Conservation (phyloP, 64 coral and sea anemone genomes). For the Platygyra sinensis region DNA sequence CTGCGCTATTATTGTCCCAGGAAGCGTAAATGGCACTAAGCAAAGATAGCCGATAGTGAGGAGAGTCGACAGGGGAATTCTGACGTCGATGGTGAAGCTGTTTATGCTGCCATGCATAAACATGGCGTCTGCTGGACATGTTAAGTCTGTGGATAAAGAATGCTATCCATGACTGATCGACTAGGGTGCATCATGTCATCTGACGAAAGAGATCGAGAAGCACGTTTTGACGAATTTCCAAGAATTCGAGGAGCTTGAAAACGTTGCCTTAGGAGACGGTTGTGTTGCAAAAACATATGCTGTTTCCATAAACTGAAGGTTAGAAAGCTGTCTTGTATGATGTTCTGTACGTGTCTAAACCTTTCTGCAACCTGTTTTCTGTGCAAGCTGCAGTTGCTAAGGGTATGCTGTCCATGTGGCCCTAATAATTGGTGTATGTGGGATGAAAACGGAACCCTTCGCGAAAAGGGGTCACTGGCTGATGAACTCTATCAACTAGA, state of each 20-base stretch:
- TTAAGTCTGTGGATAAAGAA: constrained; percentile 5
- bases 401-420: constrained; percentile 50
- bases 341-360: constrained; percentile 45
- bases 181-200: too few species aligned
- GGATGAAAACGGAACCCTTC: constrained; percentile 43
- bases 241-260: too few species aligned
- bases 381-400: constrained; percentile 4
- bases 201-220: too few species aligned
- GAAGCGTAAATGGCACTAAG: constrained; percentile 25
- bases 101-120: too few species aligned
- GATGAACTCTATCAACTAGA: constrained; percentile 51
- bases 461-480: constrained; percentile 44
- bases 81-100: not conserved
- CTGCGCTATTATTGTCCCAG: not conserved
- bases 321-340: constrained; percentile 39
- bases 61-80: not conserved
- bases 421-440: constrained; percentile 28
- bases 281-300: too few species aligned
- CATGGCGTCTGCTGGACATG: not conserved
- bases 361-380: constrained; percentile 48
- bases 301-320: not conserved
- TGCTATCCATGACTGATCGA: constrained; percentile 37
- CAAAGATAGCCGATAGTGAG: not conserved
- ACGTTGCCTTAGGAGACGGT: too few species aligned
- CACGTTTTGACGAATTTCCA: too few species aligned